Evolutionary conservation across 2,888 invertebrate genomes (phyloP).

Genomic region (Lepidochrysops patricia): DNA sequence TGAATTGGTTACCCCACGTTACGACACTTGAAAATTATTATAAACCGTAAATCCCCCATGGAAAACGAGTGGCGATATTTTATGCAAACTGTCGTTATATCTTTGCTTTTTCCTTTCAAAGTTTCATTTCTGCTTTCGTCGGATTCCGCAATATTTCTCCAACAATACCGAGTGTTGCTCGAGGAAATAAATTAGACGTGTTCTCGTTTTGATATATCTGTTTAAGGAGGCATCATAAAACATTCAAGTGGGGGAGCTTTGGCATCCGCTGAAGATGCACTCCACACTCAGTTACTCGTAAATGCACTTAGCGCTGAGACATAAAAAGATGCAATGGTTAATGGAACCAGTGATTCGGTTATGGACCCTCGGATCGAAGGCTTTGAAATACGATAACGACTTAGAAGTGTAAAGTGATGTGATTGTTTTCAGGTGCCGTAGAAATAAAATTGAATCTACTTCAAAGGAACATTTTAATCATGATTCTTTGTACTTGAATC

Average conservation of each 20-base stretch:
- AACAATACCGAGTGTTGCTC: conserved; percentile 4
- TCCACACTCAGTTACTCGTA: conserved; percentile 53
- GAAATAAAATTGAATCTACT: background rate
- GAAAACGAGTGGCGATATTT: background rate
- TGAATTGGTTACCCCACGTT: background rate
- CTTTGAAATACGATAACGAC: conserved; percentile 26
- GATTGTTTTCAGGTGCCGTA: conserved; percentile 16
- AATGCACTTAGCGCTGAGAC: conserved; percentile 64
- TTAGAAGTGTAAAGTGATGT: conserved; percentile 1
- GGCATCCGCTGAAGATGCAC: conserved; percentile 38
- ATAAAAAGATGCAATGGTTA: conserved; percentile 66
- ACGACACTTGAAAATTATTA: background rate
- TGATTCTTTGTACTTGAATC: background rate
- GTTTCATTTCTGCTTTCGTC: background rate
- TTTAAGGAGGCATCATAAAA: conserved; percentile 42
- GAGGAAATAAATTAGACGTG: conserved; percentile 12
- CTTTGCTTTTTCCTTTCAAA: background rate
- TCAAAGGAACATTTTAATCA: background rate
- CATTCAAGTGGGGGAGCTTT: conserved; percentile 39
- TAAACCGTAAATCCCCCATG: background rate
- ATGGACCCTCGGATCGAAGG: conserved; percentile 37
- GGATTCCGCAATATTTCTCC: conserved; percentile 3
- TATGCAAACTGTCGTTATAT: conserved; percentile 3
- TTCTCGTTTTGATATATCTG: conserved; percentile 30
- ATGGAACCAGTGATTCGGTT: conserved; percentile 43